These are phyloP conservation scores for Drosophila orosa DNA, from an alignment of 1,140 invertebrate genomes.

Conservation along the genomic window DNA sequence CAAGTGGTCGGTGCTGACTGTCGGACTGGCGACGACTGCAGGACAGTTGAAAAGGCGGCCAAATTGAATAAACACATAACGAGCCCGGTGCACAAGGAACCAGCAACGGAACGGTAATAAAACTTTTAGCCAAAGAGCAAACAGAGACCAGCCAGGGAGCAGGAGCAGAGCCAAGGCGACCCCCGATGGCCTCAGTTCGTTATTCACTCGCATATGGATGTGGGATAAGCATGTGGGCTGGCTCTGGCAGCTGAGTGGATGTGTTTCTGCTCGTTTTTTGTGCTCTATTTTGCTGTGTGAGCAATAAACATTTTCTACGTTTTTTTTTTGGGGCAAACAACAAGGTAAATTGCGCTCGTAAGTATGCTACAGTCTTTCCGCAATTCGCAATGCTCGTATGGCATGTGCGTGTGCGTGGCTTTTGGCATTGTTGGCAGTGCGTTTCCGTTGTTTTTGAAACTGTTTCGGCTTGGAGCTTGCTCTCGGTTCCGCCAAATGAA, in stretches of 20 bases:
- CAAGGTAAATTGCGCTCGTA: conserved; percentile 68
- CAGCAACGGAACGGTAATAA: conserved; percentile 74
- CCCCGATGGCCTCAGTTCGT: conserved; percentile 68
- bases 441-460: conserved; percentile 64
- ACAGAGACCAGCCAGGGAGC: conserved; percentile 24
- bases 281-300: conserved; percentile 52
- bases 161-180: conserved; percentile 14
- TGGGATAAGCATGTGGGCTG: conserved; percentile 3
- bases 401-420: conserved; percentile 9
- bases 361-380: conserved; percentile 72
- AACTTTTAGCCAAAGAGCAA: conserved; percentile 72
- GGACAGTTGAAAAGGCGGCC: conserved; percentile 29
- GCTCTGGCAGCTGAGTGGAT: conserved; percentile 29
- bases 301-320: conserved; percentile 62
- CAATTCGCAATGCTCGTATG: conserved; percentile 12
- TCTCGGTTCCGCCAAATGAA: conserved; percentile 65
- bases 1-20: conserved; percentile 24
- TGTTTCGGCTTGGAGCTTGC: conserved; percentile 36
- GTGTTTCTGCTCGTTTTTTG: conserved; percentile 17
- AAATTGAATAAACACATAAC: conserved; percentile 83
- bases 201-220: conserved; percentile 42
- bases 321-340: conserved; percentile 54
- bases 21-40: conserved; percentile 17
- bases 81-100: conserved; percentile 60
- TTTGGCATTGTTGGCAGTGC: conserved; percentile 38